phyloP scores from a whole-genome alignment of 2,113 vertebrate species.

The Lipotes vexillifer region DNA sequence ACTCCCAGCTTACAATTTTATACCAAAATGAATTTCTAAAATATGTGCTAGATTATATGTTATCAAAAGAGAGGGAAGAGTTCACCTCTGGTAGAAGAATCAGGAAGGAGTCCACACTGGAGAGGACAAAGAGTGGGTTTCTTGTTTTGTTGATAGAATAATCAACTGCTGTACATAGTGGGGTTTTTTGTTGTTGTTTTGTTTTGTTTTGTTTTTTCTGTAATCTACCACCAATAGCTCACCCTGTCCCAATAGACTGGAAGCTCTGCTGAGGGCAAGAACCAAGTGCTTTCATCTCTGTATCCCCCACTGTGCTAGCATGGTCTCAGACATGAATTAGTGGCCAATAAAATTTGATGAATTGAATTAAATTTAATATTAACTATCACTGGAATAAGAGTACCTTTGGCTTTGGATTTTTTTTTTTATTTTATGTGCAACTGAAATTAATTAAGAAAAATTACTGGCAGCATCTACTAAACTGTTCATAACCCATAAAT shows the following conservation, averaged over 20 bases:
- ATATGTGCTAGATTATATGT: background rate
- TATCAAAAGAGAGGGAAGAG: background rate
- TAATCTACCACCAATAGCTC: background rate
- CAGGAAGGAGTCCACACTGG: background rate
- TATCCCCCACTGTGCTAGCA: too few species aligned
- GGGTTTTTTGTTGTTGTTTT: background rate
- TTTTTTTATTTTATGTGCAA: background rate
- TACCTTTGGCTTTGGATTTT: background rate
- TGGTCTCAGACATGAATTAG: background rate
- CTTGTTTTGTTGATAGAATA: background rate
- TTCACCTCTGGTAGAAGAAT: background rate
- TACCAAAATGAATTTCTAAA: background rate
- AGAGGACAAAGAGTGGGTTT: background rate
- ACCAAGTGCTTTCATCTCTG: background rate
- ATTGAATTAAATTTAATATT: background rate
- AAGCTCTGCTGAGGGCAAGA: background rate
- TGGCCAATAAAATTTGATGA: background rate
- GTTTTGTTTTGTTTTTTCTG: background rate
- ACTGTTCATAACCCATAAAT: background rate
- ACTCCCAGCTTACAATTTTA: background rate
- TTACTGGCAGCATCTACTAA: background rate
- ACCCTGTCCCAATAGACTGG: background rate
- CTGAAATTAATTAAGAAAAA: background rate
- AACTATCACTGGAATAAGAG: background rate
- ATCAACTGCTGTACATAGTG: fast-evolving